phyloP scores from a whole-genome alignment of 2,888 invertebrate genomes.

The Odontocerum albicorne region DNA sequence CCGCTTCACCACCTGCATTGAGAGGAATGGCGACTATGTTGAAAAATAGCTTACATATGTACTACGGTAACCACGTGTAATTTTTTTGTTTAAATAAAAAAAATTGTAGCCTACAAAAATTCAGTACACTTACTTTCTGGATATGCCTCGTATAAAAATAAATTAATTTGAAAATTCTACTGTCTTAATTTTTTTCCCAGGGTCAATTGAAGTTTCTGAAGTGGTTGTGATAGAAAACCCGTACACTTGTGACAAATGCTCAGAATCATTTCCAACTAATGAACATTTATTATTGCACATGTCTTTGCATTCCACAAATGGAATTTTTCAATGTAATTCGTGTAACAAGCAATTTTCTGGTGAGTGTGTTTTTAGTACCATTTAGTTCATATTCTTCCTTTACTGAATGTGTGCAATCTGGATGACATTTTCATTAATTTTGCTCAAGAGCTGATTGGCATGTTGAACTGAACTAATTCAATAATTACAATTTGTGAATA shows the following conservation, averaged over 20 bases:
- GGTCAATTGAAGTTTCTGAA: background rate
- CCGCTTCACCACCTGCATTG: too few relatives aligned
- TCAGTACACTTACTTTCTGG: too few relatives aligned
- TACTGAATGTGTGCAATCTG: background rate
- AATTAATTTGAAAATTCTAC: background rate
- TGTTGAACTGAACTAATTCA: too few relatives aligned
- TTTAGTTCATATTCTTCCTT: background rate
- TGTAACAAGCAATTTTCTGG: slow-evolving; percentile 29
- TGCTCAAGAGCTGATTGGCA: too few relatives aligned
- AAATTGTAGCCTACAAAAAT: too few relatives aligned
- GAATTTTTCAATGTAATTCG: slow-evolving; percentile 26
- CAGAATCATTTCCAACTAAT: slow-evolving; percentile 1
- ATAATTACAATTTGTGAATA: too few relatives aligned
- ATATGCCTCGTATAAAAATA: too few relatives aligned
- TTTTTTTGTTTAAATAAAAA: too few relatives aligned
- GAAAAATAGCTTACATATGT: too few relatives aligned
- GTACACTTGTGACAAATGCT: slow-evolving; percentile 14
- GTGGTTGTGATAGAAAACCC: slow-evolving; percentile 3
- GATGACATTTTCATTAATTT: background rate
- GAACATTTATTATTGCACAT: slow-evolving; percentile 30
- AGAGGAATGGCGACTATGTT: too few relatives aligned
- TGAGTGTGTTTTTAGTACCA: slow-evolving; percentile 13
- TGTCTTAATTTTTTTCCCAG: background rate
- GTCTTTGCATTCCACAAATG: slow-evolving; percentile 23
- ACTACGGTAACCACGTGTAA: too few relatives aligned